Percentiles rank a stretch among this genome's conserved stretches.
phyloP scores from a whole-genome alignment of 2,113 vertebrate genomes.

The Verasper variegatus region DNA sequence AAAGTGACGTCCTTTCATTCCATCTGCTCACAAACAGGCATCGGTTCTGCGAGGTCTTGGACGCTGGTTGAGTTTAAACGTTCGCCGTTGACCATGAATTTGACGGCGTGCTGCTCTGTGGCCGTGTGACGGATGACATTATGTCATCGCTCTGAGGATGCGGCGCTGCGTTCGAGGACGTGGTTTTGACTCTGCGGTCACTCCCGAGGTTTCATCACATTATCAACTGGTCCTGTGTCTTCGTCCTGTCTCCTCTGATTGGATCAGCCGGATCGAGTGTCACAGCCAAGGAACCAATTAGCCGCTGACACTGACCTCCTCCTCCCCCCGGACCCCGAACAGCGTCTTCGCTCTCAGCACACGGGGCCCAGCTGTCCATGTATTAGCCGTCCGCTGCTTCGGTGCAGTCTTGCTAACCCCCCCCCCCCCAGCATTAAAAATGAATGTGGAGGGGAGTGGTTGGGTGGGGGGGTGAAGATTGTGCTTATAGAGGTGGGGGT shows the following conservation, averaged over 20 bases:
- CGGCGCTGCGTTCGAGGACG: background rate
- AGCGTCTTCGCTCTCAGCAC: slow-evolving; percentile 86
- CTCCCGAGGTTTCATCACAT: slow-evolving; percentile 10
- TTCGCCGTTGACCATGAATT: too few species aligned
- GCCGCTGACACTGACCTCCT: slow-evolving; percentile 86
- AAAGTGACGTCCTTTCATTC: too few species aligned
- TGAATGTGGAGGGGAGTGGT: slow-evolving; percentile 85
- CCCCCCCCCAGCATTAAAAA: slow-evolving; percentile 91
- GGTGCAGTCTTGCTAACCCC: slow-evolving; percentile 21
- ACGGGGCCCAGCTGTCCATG: slow-evolving; percentile 91
- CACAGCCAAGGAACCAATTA: slow-evolving; percentile 86
- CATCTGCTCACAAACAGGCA: too few species aligned
- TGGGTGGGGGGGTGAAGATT: background rate
- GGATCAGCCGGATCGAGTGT: slow-evolving; percentile 80
- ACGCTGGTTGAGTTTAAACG: too few species aligned
- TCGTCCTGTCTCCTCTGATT: slow-evolving; percentile 76
- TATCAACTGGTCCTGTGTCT: slow-evolving; percentile 33
- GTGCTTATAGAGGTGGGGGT: slow-evolving; percentile 83
- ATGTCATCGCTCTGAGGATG: background rate
- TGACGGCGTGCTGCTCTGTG: background rate
- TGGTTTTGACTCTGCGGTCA: too few species aligned
- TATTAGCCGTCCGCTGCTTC: slow-evolving; percentile 87
- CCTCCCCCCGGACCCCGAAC: slow-evolving; percentile 83
- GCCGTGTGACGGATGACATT: background rate
- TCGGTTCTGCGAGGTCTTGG: too few species aligned